Evolutionary conservation across 2,797 vertebrate genomes (phyloP), one percentile per base, ranked within the genome.

Genomic region (Gadopsis marmoratus): DNA sequence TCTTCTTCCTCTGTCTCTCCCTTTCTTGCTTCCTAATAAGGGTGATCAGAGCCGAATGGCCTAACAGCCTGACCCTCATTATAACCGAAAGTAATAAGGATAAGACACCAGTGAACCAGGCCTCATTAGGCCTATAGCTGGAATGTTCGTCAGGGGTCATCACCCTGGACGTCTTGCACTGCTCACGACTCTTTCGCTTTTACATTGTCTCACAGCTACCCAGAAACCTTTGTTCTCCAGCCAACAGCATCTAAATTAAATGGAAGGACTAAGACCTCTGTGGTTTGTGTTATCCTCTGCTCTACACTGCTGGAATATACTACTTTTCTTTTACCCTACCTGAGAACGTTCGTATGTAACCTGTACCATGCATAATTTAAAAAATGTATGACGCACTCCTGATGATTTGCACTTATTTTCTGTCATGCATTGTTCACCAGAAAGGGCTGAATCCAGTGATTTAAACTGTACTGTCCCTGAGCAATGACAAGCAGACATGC

Each of bases 31-130:
- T 71, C 78, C 81, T 95, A 94, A 93, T 90, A 93, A 91, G 84
- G 83, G 67, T 91, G 90, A 94, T 94, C 91, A 94, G 84, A 91
- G 90, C 82, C 85, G 85, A 87, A 83, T 88, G 85, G 89, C 87
- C 86, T 78, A 86, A 90, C 89, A 87, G 80, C 68, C 88, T 91
- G 84, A 92, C 89, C 89, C 91, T 93, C 91, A 90, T 94, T 95
- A 93, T 85, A 90, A 90, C 76, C 78, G 87, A 90, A 92, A 84
- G 87, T 91, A 92, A 91, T 83, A 90, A 88, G 87, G 82, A 86
- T 72, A 83, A 91, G 89, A 90, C 89, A 88, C 71, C 84, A 83
- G 88, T 69, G 84, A 87, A 85, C 82, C 77, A 81, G 86, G 84
- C 83, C 90, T 94, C 90, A 93, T 94, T 93, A 94, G 82, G 78